Conservation (phyloP, 2,888 invertebrate genomes). For the Cephalotes varians region DNA sequence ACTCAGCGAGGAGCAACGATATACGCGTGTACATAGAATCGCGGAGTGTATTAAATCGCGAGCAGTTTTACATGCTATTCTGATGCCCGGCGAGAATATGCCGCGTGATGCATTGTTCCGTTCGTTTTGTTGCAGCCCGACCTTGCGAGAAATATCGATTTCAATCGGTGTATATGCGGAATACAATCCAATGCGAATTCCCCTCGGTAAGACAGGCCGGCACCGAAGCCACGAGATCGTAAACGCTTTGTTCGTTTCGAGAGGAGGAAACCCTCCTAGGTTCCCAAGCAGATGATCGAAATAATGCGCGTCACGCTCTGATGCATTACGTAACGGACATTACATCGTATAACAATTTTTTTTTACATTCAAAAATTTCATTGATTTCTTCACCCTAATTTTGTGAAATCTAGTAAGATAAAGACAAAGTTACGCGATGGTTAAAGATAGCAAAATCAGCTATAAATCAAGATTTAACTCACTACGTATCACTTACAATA, state of each 20-base stretch:
- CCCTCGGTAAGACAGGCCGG: conserved; percentile 66
- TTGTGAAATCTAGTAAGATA: not conserved
- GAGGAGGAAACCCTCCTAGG: conserved; percentile 18
- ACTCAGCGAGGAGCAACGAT: not conserved
- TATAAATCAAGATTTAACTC: conserved; percentile 43
- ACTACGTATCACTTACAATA: conserved; percentile 28
- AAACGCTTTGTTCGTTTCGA: conserved; percentile 43
- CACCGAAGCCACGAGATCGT: conserved; percentile 43
- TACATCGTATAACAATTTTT: not conserved
- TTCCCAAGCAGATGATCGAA: conserved; percentile 35
- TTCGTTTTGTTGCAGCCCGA: conserved; percentile 78
- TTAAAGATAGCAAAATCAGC: not conserved
- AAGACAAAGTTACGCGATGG: not conserved
- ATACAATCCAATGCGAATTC: conserved; percentile 78
- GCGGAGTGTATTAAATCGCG: conserved; percentile 71
- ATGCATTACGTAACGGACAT: conserved; percentile 2
- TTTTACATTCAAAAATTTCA: not conserved
- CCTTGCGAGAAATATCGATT: conserved; percentile 81
- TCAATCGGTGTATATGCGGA: conserved; percentile 79
- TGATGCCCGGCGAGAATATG: conserved; percentile 65
- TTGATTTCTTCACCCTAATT: not conserved
- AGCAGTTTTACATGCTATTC: conserved; percentile 73
- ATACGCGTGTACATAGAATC: conserved; percentile 28
- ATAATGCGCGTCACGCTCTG: conserved; percentile 18
- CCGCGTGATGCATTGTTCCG: conserved; percentile 78